phyloP scores from a whole-genome alignment of 2,113 vertebrate species.

The Fregata magnificens region DNA sequence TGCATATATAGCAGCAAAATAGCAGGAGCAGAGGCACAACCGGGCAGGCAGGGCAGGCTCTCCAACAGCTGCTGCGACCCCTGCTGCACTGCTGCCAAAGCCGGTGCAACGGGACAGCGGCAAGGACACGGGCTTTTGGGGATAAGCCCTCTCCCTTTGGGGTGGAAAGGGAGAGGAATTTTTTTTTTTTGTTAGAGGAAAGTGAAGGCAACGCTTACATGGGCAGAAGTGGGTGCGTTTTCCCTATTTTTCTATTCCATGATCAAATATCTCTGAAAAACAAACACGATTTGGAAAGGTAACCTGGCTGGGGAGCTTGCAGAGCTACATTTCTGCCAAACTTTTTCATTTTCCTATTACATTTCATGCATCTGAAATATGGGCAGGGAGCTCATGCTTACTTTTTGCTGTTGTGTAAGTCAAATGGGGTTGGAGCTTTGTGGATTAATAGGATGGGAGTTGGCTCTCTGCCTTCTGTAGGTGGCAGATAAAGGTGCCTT shows the following conservation, averaged over 20 bases:
- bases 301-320: background rate
- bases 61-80: constrained; percentile 3
- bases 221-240: background rate
- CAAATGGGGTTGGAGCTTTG: background rate
- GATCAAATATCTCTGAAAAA: background rate
- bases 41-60: background rate
- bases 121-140: background rate
- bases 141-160: background rate
- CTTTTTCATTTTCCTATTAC: background rate
- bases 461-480: background rate
- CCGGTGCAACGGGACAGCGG: rapidly evolving
- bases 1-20: background rate
- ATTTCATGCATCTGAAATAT: background rate
- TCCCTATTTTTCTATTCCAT: background rate
- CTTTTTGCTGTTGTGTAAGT: background rate
- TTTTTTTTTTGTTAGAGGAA: background rate
- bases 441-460: background rate
- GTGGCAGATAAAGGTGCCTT: background rate
- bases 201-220: background rate
- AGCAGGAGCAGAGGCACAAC: background rate
- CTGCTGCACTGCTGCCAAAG: background rate
- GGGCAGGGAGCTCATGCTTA: background rate
- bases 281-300: background rate
- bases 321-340: background rate
- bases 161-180: background rate